phyloP scores from a whole-genome alignment of 2,113 vertebrate genomes.

The Cephalopholis sonnerati region DNA sequence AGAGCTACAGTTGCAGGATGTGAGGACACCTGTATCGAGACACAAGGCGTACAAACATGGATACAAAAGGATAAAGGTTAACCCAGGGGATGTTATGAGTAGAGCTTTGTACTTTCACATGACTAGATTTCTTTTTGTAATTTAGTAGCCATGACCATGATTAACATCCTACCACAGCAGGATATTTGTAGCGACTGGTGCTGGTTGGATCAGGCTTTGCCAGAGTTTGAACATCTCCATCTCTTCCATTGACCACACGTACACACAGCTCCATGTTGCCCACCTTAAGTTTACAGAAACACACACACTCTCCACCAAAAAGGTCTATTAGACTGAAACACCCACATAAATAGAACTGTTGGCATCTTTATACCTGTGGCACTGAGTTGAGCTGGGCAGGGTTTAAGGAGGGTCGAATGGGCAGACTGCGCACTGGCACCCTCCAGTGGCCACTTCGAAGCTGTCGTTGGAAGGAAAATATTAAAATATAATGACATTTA shows the following conservation, averaged over 20 bases:
- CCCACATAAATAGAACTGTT: neutral
- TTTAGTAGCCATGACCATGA: neutral
- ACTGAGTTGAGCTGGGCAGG: slow-evolving; percentile 78
- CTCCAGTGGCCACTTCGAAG: slow-evolving; percentile 85
- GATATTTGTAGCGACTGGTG: slow-evolving; percentile 80
- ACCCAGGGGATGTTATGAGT: neutral
- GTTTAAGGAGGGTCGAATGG: slow-evolving; percentile 72
- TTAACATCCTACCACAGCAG: slow-evolving; percentile 66
- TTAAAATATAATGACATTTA: neutral
- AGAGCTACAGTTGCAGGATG: neutral
- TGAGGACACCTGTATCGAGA: slow-evolving; percentile 60
- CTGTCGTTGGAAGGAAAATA: slow-evolving; percentile 54
- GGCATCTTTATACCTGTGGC: slow-evolving; percentile 80
- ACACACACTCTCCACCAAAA: neutral
- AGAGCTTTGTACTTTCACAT: neutral
- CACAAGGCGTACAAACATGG: neutral
- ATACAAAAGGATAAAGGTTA: neutral
- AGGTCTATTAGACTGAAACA: neutral
- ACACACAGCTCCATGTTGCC: slow-evolving; percentile 84
- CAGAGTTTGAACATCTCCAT: slow-evolving; percentile 79
- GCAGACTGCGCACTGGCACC: slow-evolving; percentile 76
- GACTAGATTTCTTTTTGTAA: neutral
- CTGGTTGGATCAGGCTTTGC: slow-evolving; percentile 71
- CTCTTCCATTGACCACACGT: slow-evolving; percentile 83
- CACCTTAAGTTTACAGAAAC: slow-evolving; percentile 64